These are phyloP conservation scores for Malurus alboscapulatus DNA, from an alignment of 2,113 vertebrate species.

Conservation along the genomic window DNA sequence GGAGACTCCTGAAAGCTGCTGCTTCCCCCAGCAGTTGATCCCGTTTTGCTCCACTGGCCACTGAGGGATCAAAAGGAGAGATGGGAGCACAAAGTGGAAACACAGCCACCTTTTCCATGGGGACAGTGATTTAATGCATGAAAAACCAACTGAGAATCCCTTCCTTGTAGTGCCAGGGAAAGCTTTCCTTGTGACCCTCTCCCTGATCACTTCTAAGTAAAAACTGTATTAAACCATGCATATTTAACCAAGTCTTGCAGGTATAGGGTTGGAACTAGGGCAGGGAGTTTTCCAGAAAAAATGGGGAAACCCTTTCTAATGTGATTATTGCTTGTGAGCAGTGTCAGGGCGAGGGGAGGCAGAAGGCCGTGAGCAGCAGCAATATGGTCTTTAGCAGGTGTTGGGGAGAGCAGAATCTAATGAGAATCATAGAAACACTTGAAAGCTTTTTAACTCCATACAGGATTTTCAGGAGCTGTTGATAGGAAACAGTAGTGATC, in stretches of 20 bases:
- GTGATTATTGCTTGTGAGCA: background rate
- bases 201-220: background rate
- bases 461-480: conserved; percentile 55
- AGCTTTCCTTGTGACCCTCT: background rate
- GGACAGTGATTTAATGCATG: background rate
- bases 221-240: background rate
- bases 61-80: background rate
- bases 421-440: conserved; percentile 55
- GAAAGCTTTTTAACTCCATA: conserved; percentile 68
- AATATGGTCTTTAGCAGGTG: conserved; percentile 59
- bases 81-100: background rate
- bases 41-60: background rate
- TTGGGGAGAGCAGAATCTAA: conserved; percentile 26
- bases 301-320: background rate
- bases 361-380: background rate
- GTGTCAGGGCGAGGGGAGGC: background rate
- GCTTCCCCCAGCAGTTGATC: background rate
- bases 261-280: background rate
- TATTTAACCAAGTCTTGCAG: background rate
- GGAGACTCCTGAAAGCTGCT: background rate
- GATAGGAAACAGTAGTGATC: conserved; percentile 67
- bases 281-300: background rate
- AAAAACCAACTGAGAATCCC: background rate
- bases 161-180: background rate
- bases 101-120: background rate